Conservation (phyloP, 2,888 invertebrate species). For the Eueremaeus valkanovi region DNA sequence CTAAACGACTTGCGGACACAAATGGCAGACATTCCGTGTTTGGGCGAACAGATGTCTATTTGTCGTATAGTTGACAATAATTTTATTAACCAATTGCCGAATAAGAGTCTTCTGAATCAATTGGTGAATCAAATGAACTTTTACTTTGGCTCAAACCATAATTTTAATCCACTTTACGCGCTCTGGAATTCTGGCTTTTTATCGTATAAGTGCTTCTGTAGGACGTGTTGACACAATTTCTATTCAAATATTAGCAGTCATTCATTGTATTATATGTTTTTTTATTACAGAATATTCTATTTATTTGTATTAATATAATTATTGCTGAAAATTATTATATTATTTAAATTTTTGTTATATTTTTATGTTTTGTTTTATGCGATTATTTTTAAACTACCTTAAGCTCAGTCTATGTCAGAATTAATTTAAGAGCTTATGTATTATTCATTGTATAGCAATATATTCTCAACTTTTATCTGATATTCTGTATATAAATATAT, state of each 20-base stretch:
- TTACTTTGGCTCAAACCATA: background rate
- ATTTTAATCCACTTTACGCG: background rate
- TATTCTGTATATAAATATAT: too few species aligned
- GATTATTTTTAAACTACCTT: too few species aligned
- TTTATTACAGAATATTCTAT: background rate
- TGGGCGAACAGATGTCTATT: background rate
- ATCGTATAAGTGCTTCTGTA: background rate
- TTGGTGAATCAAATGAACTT: background rate
- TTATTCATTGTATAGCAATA: too few species aligned
- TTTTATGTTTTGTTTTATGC: background rate
- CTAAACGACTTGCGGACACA: background rate
- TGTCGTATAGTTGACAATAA: background rate
- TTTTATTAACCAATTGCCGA: background rate
- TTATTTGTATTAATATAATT: background rate
- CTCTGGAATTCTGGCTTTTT: background rate
- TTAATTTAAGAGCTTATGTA: too few species aligned
- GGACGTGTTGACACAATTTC: background rate
- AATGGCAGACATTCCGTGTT: background rate
- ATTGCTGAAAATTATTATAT: background rate
- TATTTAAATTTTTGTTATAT: background rate
- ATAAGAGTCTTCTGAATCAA: background rate
- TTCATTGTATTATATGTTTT: background rate
- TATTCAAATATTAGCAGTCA: background rate
- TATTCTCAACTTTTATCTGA: too few species aligned
- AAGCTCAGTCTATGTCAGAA: too few species aligned